Evolutionary conservation across 1,140 invertebrate genomes (phyloP).

Genomic region (Aleiodes sp.): DNA sequence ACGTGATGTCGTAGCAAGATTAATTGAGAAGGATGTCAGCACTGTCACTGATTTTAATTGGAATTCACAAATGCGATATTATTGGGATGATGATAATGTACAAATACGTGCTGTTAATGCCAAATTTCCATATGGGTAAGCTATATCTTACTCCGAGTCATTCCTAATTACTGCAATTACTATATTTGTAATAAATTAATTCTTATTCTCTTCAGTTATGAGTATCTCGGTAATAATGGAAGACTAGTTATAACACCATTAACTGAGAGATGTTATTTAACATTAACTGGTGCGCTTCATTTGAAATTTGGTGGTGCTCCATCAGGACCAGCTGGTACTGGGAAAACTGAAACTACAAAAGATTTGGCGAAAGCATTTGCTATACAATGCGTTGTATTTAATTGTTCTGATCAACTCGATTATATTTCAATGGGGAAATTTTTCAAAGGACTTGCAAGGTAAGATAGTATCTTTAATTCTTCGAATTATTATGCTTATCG

Average conservation of each 20-base stretch:
- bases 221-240: slow-evolving; percentile 75
- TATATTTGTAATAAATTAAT: too few species aligned
- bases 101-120: slow-evolving; percentile 72
- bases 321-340: slow-evolving; percentile 79
- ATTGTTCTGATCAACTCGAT: slow-evolving; percentile 80
- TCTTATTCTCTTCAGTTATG: slow-evolving; percentile 63
- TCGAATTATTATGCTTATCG: too few species aligned
- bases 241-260: slow-evolving; percentile 84
- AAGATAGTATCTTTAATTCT: too few species aligned
- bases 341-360: slow-evolving; percentile 81
- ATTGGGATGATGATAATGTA: slow-evolving; percentile 71
- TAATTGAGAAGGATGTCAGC: slow-evolving; percentile 71
- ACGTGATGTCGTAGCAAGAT: slow-evolving; percentile 71
- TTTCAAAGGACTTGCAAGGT: slow-evolving; percentile 69
- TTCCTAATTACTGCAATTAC: not conserved
- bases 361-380: slow-evolving; percentile 80
- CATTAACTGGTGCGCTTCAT: slow-evolving; percentile 75
- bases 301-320: slow-evolving; percentile 78
- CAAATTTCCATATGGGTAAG: slow-evolving; percentile 68
- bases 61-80: slow-evolving; percentile 81
- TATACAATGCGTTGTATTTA: slow-evolving; percentile 81
- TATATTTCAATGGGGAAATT: slow-evolving; percentile 78
- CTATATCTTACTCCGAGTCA: too few species aligned
- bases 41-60: slow-evolving; percentile 81
- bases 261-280: slow-evolving; percentile 79